These are phyloP conservation scores for Eledona agricola DNA, from an alignment of 2,888 invertebrate genomes.

Conservation along the genomic window DNA sequence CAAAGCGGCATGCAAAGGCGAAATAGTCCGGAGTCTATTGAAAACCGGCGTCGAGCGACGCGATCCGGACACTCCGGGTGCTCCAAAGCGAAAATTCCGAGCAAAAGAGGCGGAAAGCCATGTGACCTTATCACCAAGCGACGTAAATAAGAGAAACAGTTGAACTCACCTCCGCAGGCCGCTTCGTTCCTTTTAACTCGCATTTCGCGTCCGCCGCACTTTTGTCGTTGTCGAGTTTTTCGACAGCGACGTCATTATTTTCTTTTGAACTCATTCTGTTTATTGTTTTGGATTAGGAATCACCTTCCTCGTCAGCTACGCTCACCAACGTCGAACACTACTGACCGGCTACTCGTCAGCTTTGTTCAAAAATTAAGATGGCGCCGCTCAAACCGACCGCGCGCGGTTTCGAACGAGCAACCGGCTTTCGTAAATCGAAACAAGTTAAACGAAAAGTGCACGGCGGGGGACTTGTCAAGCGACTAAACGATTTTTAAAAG, in stretches of 20 bases:
- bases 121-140: conserved; percentile 28
- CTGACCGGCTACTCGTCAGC: conserved; percentile 74
- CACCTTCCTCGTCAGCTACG: conserved; percentile 59
- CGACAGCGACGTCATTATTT: conserved; percentile 87
- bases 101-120: conserved; percentile 8
- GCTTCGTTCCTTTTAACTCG: conserved; percentile 86
- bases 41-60: not conserved
- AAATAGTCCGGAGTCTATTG: conserved; percentile 29
- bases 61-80: not conserved
- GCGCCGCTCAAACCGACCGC: conserved; percentile 72
- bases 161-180: conserved; percentile 85
- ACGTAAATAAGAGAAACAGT: conserved; percentile 22
- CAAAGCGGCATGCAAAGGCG: conserved; percentile 36
- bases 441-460: conserved; percentile 43
- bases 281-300: conserved; percentile 52
- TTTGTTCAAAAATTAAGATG: conserved; percentile 86
- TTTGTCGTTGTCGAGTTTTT: conserved; percentile 83
- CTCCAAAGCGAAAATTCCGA: not conserved
- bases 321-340: conserved; percentile 72
- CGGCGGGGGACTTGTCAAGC: conserved; percentile 42
- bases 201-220: conserved; percentile 77
- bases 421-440: conserved; percentile 51
- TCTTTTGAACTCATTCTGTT: conserved; percentile 82
- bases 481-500: conserved; percentile 33
- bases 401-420: conserved; percentile 61